A percentile compares a stretch with the other conserved stretches of the same genome.
Evolutionary conservation across 2,113 vertebrate genomes (phyloP).

Genomic region (Tragulus kanchil): DNA sequence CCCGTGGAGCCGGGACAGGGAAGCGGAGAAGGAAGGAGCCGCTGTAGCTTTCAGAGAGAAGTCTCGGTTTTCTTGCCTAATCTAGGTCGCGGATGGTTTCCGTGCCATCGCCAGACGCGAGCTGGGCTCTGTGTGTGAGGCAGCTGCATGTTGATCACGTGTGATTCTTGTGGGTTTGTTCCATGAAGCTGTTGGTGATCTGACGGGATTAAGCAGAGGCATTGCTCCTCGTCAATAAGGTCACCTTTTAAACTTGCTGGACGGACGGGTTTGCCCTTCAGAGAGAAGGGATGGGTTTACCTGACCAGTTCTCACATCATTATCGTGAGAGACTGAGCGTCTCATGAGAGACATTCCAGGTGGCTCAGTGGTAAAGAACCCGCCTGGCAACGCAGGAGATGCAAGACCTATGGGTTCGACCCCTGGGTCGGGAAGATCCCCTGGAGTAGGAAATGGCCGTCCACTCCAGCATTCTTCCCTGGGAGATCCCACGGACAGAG

Average conservation of each 20-base stretch:
- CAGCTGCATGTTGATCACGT: neutral
- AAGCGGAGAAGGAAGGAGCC: accelerated
- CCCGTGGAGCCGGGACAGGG: accelerated
- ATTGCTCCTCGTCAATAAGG: neutral
- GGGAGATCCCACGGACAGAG: neutral
- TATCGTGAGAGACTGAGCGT: neutral
- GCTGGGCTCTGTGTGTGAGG: neutral
- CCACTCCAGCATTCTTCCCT: neutral
- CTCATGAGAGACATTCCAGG: neutral
- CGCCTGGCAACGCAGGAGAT: neutral
- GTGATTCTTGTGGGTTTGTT: neutral
- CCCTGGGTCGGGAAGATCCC: neutral
- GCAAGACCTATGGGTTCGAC: neutral
- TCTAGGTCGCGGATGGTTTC: accelerated
- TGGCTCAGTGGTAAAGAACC: neutral
- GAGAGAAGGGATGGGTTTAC: neutral
- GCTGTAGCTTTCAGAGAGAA: neutral
- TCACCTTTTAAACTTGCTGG: neutral
- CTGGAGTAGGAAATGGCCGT: neutral
- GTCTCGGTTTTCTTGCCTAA: neutral
- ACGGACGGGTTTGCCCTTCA: neutral
- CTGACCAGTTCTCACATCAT: neutral
- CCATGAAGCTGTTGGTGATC: neutral
- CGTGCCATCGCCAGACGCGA: accelerated
- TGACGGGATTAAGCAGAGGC: neutral